phyloP scores from a whole-genome alignment of 2,113 vertebrate species.

The Columbina picui region DNA sequence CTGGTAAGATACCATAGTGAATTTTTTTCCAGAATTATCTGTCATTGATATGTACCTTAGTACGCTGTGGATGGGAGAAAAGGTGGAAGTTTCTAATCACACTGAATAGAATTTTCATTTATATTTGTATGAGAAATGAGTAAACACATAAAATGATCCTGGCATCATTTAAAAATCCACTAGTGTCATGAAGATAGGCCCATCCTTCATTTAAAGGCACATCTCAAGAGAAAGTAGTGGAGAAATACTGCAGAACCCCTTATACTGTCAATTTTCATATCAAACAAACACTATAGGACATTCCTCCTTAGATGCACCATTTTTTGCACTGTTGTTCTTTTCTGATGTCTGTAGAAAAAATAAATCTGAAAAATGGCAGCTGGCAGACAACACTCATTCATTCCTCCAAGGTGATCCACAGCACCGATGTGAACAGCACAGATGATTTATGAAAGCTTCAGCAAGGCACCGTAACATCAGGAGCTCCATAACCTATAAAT shows the following conservation, averaged over 20 bases:
- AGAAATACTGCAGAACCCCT: background rate
- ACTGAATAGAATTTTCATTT: background rate
- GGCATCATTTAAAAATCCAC: background rate
- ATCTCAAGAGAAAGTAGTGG: fast-evolving
- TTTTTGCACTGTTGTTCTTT: background rate
- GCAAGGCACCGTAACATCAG: background rate
- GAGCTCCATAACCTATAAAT: background rate
- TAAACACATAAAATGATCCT: background rate
- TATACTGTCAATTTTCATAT: background rate
- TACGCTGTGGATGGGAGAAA: background rate
- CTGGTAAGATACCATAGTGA: fast-evolving
- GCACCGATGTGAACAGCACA: background rate
- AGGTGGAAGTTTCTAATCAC: background rate
- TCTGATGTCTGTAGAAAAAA: background rate
- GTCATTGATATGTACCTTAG: background rate
- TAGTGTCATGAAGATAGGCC: background rate
- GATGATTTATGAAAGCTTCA: background rate
- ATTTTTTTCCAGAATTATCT: background rate
- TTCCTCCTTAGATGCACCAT: background rate
- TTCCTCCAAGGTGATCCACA: background rate
- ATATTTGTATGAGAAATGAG: background rate
- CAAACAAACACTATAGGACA: background rate
- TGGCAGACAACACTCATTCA: background rate
- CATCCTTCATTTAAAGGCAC: fast-evolving
- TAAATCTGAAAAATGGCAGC: background rate